A percentile compares a stretch with the other conserved stretches of the same genome.
Conservation (phyloP, 2,113 vertebrate species). For the Halcyon senegalensis region DNA sequence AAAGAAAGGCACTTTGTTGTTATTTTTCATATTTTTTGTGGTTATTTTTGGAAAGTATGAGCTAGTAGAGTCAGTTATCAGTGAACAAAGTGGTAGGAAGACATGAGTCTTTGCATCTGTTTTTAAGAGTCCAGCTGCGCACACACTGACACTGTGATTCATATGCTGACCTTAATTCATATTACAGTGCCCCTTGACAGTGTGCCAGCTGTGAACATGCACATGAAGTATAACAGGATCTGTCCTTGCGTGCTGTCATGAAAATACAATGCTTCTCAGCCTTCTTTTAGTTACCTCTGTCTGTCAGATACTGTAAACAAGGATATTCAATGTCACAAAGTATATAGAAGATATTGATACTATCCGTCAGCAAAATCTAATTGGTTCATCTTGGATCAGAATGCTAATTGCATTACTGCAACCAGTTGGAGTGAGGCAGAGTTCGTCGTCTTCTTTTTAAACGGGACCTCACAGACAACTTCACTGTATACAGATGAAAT, state of each 20-base stretch:
- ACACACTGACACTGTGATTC: neutral
- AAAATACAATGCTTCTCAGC: neutral
- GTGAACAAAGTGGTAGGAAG: neutral
- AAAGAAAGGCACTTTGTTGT: neutral
- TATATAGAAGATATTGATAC: neutral
- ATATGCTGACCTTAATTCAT: conserved; percentile 42
- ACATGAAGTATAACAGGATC: conserved; percentile 1
- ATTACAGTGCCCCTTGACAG: conserved; percentile 34
- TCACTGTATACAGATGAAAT: neutral
- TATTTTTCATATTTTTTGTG: neutral
- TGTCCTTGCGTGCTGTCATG: neutral
- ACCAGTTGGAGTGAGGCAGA: neutral
- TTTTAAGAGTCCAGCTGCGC: conserved; percentile 14
- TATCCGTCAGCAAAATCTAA: neutral
- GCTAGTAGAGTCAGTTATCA: neutral
- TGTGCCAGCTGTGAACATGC: conserved; percentile 28
- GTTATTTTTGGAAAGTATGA: neutral
- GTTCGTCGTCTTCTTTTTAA: neutral
- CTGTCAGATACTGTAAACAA: neutral
- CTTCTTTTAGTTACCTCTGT: neutral
- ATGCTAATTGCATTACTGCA: neutral
- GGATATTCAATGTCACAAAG: neutral
- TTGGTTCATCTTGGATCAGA: neutral
- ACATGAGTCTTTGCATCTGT: neutral
- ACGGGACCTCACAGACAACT: neutral